A percentile compares a stretch with the other conserved stretches of the same genome.
Evolutionary conservation across 1,140 invertebrate species (phyloP).

Genomic region (Sycobia sp.): DNA sequence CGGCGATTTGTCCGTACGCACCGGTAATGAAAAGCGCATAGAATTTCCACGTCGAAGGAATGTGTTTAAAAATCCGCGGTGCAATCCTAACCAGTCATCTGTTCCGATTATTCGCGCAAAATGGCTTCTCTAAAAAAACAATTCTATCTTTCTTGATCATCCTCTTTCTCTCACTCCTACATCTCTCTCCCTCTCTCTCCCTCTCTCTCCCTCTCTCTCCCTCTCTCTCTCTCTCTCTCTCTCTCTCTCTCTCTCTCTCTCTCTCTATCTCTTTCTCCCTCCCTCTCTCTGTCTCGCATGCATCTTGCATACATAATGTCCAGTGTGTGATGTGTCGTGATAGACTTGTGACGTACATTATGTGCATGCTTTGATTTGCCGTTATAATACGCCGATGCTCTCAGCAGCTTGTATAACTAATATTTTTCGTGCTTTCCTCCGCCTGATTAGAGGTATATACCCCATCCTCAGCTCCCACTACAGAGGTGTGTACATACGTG

Average conservation of each 20-base stretch:
- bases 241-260: background rate
- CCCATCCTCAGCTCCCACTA: too few relatives aligned
- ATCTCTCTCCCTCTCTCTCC: background rate
- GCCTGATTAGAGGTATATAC: too few relatives aligned
- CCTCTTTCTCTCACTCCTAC: background rate
- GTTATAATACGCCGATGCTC: background rate
- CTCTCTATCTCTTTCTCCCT: too few relatives aligned
- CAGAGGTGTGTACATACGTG: too few relatives aligned
- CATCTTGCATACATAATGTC: background rate
- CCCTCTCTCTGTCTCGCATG: too few relatives aligned
- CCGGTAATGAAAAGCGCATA: too few relatives aligned
- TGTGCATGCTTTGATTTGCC: slow-evolving; percentile 9
- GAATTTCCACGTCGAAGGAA: too few relatives aligned
- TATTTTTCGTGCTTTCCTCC: too few relatives aligned
- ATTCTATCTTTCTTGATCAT: background rate
- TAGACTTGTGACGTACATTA: too few relatives aligned
- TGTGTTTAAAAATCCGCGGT: too few relatives aligned
- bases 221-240: background rate
- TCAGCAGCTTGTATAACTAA: slow-evolving; percentile 7
- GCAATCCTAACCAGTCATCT: too few relatives aligned
- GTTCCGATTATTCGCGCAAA: slow-evolving; percentile 22
- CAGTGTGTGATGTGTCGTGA: background rate
- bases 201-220: background rate
- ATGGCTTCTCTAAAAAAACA: slow-evolving; percentile 27
- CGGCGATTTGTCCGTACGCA: too few relatives aligned